phyloP scores from a whole-genome alignment of 2,113 vertebrate species.

The Nipponia nippon region DNA sequence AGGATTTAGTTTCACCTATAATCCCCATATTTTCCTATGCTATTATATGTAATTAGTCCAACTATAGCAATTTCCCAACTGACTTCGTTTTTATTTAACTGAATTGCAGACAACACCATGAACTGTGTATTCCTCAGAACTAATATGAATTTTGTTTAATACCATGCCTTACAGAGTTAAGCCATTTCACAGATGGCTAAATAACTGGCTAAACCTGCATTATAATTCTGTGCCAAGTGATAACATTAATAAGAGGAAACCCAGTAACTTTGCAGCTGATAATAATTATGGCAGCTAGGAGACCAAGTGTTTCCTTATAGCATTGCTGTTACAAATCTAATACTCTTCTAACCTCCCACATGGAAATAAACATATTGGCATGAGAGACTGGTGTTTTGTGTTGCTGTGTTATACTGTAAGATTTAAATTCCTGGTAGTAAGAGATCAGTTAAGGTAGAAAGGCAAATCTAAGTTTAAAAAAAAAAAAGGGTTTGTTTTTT shows the following conservation, averaged over 20 bases:
- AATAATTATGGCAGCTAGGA: constrained; percentile 7
- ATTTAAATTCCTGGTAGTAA: not conserved
- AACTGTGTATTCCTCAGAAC: not conserved
- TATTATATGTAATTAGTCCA: not conserved
- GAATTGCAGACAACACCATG: not conserved
- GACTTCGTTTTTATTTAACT: not conserved
- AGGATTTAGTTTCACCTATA: not conserved
- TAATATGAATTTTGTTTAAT: not conserved
- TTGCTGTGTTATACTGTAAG: not conserved
- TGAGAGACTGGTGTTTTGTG: not conserved
- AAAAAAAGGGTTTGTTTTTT: not conserved
- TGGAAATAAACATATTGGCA: not conserved
- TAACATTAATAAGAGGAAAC: constrained; percentile 47
- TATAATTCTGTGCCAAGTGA: constrained; percentile 13
- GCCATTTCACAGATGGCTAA: not conserved
- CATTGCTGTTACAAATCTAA: not conserved
- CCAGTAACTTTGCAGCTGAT: not conserved
- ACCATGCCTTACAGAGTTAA: constrained; percentile 18
- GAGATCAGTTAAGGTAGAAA: not conserved
- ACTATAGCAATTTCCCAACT: not conserved
- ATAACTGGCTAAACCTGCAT: not conserved
- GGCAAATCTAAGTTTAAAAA: not conserved
- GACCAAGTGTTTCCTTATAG: not conserved
- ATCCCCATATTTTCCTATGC: not conserved
- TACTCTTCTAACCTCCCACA: not conserved